Conservation (phyloP, 1,140 invertebrate genomes). For the Zaprionus capensis region DNA sequence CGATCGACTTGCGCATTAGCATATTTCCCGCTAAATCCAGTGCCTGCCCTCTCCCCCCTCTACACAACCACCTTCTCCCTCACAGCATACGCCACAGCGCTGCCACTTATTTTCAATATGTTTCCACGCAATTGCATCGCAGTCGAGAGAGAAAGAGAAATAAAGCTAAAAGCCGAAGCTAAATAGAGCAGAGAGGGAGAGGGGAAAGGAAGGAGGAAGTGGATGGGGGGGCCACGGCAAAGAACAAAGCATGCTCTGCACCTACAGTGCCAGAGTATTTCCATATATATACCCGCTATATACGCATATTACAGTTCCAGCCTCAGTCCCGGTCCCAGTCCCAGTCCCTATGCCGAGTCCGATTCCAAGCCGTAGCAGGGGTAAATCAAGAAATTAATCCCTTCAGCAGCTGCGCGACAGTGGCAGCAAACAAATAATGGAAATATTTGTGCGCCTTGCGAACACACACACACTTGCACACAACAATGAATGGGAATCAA, state of each 20-base stretch:
- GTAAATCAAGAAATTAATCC: conserved; percentile 83
- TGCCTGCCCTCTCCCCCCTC: not conserved
- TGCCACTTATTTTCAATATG: conserved; percentile 54
- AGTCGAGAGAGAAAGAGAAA: conserved; percentile 37
- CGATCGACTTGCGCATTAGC: conserved; percentile 56
- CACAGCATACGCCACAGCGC: not conserved
- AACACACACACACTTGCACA: not conserved
- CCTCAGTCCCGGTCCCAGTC: not conserved
- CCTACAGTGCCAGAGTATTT: conserved; percentile 12
- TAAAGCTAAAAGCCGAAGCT: conserved; percentile 46
- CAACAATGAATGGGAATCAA: conserved; percentile 78
- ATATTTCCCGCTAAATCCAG: conserved; percentile 52
- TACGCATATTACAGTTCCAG: not conserved
- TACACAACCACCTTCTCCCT: not conserved
- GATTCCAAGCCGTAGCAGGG: conserved; percentile 32
- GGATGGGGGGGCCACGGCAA: conserved; percentile 18
- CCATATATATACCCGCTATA: not conserved
- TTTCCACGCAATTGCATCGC: conserved; percentile 74
- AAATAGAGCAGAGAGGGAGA: conserved; percentile 23
- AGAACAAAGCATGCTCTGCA: conserved; percentile 61
- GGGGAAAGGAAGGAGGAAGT: too few relatives aligned
- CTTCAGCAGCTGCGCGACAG: conserved; percentile 76
- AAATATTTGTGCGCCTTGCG: conserved; percentile 36
- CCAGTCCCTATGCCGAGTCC: not conserved
- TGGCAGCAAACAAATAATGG: conserved; percentile 75